Evolutionary conservation across 2,113 vertebrate species (phyloP).

Genomic region (Prunella himalayana): DNA sequence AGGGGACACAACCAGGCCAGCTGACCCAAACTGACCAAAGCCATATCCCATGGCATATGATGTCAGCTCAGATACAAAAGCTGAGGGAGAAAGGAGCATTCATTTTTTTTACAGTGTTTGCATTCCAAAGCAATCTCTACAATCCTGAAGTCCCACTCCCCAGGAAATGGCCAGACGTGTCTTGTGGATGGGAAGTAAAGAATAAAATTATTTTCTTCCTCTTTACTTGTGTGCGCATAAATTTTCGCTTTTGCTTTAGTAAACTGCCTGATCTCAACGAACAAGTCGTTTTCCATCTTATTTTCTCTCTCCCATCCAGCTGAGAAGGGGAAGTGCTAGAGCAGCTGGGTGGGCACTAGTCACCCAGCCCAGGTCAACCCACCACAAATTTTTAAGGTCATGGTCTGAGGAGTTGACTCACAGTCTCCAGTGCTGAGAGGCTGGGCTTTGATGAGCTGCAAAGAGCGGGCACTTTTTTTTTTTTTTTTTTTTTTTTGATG

Average conservation of each 20-base stretch:
- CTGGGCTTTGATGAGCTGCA: too few species aligned
- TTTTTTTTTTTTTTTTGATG: neutral
- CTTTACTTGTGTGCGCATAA: neutral
- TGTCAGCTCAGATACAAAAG: neutral
- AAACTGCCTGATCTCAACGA: neutral
- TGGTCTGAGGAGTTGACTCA: neutral
- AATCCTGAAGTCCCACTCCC: neutral
- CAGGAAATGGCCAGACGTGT: neutral
- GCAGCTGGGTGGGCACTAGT: neutral
- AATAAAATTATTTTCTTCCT: neutral
- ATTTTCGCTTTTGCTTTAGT: neutral
- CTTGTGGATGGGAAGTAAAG: neutral
- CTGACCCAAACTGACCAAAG: neutral
- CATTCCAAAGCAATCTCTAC: neutral
- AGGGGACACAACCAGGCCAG: neutral
- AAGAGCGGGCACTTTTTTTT: neutral
- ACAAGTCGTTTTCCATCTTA: neutral
- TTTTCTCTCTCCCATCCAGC: neutral
- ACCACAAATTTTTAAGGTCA: neutral
- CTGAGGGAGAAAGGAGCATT: neutral
- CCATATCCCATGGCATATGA: neutral
- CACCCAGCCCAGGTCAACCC: neutral
- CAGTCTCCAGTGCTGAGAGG: fast-evolving
- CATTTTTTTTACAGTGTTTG: neutral
- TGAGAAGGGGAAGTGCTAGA: neutral